Conservation (phyloP, 2,888 invertebrate species). For the Brachyptera risi region DNA sequence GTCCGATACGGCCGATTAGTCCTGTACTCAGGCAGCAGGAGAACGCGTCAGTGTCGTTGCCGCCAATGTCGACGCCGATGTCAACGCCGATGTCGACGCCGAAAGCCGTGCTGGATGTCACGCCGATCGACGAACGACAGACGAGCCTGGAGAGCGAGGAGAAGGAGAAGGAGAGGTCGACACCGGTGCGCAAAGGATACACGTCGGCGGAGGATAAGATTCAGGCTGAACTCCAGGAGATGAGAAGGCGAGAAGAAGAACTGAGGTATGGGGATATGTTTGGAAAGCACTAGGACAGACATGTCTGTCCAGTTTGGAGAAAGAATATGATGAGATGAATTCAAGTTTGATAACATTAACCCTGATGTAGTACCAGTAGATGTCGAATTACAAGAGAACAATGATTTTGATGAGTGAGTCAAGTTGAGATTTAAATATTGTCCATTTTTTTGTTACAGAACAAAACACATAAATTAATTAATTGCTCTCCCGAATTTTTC, state of each 20-base stretch:
- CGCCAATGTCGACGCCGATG: constrained; percentile 35
- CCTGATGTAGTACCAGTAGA: no score
- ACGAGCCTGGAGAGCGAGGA: constrained; percentile 49
- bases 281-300: constrained; percentile 4
- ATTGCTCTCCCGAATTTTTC: no score
- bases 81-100: constrained; percentile 39
- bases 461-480: no score
- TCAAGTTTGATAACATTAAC: no score
- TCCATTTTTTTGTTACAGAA: no score
- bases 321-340: no score
- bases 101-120: constrained; percentile 34
- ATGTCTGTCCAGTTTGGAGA: no score
- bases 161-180: constrained; percentile 39
- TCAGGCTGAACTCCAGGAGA: constrained; percentile 78
- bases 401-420: no score
- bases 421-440: no score
- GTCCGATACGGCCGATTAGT: not conserved
- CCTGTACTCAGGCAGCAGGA: not conserved
- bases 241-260: constrained; percentile 77
- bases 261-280: constrained; percentile 59
- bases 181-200: constrained; percentile 67
- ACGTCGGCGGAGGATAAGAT: constrained; percentile 86
- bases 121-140: constrained; percentile 31
- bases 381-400: no score
- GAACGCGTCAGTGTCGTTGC: not conserved